Percentiles rank a stretch among this genome's conserved stretches.
Evolutionary conservation across 2,113 vertebrate genomes (phyloP).

Genomic region (Corydoras sp.): DNA sequence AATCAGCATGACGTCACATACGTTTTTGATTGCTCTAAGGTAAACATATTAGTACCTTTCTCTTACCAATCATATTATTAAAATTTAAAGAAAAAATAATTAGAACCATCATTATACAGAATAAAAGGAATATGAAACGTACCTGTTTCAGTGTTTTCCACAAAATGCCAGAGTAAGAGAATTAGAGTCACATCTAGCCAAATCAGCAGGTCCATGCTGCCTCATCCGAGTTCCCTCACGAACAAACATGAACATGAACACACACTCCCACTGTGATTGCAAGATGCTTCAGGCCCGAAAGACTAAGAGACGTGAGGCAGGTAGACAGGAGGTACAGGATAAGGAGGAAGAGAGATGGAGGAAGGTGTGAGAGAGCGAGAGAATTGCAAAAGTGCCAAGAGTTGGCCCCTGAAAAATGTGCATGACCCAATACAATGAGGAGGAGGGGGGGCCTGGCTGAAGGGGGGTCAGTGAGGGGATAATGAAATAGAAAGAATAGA

Average conservation of each 20-base stretch:
- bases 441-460: slow-evolving; percentile 12
- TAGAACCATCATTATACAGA: neutral
- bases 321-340: neutral
- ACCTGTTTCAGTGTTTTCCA: slow-evolving; percentile 12
- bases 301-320: neutral
- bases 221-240: slow-evolving; percentile 2
- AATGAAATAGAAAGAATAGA: slow-evolving; percentile 18
- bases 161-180: slow-evolving; percentile 16
- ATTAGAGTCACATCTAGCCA: slow-evolving; percentile 16
- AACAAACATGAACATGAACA: neutral
- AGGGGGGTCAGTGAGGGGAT: slow-evolving; percentile 19
- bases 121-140: slow-evolving; percentile 8
- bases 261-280: neutral
- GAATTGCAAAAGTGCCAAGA: slow-evolving; percentile 34
- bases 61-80: too few relatives aligned
- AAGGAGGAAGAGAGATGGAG: neutral
- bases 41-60: too few relatives aligned
- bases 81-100: too few relatives aligned
- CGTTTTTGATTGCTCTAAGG: too few relatives aligned
- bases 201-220: slow-evolving; percentile 21
- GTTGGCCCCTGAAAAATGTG: slow-evolving; percentile 29
- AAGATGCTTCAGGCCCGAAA: neutral
- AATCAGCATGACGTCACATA: too few relatives aligned
- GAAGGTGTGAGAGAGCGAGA: slow-evolving; percentile 8
- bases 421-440: slow-evolving; percentile 22